Conservation (phyloP, 2,888 invertebrate genomes). For the Cephus pulcher region DNA sequence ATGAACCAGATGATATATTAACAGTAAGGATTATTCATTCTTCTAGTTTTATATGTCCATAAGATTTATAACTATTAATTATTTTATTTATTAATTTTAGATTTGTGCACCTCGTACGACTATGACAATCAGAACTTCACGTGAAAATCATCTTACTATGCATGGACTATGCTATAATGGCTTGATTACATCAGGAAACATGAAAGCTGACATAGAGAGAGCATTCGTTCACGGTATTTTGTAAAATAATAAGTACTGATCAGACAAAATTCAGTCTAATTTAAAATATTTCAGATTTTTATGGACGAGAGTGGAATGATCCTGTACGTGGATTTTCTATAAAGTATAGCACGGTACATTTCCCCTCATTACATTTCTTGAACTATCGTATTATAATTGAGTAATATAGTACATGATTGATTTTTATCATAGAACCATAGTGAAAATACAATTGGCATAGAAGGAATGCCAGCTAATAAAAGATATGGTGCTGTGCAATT, state of each 20-base stretch:
- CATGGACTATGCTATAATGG: constrained; percentile 52
- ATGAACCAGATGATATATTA: constrained; percentile 56
- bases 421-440: too few species aligned
- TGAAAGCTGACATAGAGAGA: constrained; percentile 29
- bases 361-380: too few species aligned
- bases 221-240: constrained; percentile 29
- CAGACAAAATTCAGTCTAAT: neutral
- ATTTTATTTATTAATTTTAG: constrained; percentile 14
- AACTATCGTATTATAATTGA: too few species aligned
- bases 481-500: too few species aligned
- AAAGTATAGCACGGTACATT: constrained; percentile 20
- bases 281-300: constrained; percentile 36
- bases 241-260: neutral
- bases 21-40: constrained; percentile 36
- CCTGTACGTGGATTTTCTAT: constrained; percentile 51
- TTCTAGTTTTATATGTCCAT: neutral
- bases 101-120: constrained; percentile 49
- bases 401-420: too few species aligned
- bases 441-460: too few species aligned
- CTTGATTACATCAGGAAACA: constrained; percentile 15
- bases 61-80: too few species aligned
- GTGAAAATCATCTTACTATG: constrained; percentile 24
- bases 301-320: constrained; percentile 37
- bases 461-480: too few species aligned
- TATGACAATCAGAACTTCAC: constrained; percentile 28